Percentiles rank a stretch among this genome's conserved stretches.
phyloP scores from a whole-genome alignment of 2,113 vertebrate genomes.

The Neopipo cinnamomea region DNA sequence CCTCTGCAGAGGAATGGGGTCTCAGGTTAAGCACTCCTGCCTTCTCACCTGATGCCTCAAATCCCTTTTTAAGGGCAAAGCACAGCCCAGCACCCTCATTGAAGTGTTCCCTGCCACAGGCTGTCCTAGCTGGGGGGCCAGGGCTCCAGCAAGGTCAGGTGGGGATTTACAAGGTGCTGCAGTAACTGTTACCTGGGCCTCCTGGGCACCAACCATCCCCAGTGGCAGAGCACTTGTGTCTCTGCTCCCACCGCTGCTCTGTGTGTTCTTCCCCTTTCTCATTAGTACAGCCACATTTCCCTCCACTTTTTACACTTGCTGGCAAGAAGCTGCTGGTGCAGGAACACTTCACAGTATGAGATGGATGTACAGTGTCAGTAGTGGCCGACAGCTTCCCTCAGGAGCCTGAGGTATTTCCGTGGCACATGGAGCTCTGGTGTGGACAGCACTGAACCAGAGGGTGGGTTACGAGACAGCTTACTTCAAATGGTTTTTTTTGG shows the following conservation, averaged over 20 bases:
- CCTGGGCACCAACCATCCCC: neutral
- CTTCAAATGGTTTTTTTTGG: neutral
- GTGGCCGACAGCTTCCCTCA: rapidly evolving
- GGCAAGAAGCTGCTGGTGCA: neutral
- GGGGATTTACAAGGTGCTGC: neutral
- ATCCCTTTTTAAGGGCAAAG: neutral
- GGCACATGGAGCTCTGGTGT: neutral
- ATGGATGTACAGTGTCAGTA: rapidly evolving
- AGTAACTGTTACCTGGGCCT: neutral
- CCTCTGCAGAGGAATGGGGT: neutral
- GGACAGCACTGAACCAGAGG: neutral
- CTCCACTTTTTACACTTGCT: neutral
- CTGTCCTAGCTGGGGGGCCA: too few species aligned
- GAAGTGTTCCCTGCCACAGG: neutral
- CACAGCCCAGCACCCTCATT: neutral
- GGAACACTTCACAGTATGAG: neutral
- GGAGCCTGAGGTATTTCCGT: neutral
- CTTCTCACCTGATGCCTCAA: neutral
- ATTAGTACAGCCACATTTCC: neutral
- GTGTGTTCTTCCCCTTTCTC: neutral
- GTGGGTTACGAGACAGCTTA: neutral
- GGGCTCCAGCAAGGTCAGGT: too few species aligned
- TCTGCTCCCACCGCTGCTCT: neutral
- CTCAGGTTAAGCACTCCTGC: neutral
- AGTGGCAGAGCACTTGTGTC: neutral